A percentile compares a stretch with the other conserved stretches of the same genome.
These are phyloP conservation scores for Drosophila mayaguana DNA, from an alignment of 2,888 invertebrate genomes.

Conservation along the genomic window DNA sequence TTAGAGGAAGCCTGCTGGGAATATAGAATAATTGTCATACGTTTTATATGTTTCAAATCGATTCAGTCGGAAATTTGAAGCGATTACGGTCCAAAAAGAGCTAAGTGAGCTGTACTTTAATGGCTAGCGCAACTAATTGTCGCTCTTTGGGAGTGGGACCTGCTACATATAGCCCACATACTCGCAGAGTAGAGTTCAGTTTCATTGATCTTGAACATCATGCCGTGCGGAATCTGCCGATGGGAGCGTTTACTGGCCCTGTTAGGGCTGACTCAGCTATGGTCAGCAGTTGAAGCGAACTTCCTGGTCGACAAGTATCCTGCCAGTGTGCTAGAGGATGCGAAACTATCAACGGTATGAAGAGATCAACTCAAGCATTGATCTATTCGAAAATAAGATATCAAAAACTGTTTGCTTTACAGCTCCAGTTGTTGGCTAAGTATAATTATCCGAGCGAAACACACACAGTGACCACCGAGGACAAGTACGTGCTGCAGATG, in stretches of 20 bases:
- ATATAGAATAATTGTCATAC: no score
- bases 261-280: conserved; percentile 18
- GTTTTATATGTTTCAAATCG: no score
- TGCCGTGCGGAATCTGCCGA: conserved; percentile 29
- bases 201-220: conserved; percentile 24
- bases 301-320: conserved; percentile 51
- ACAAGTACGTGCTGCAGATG: conserved; percentile 91
- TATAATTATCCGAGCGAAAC: conserved; percentile 88
- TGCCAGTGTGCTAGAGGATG: conserved; percentile 66
- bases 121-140: conserved; percentile 58
- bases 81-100: background rate
- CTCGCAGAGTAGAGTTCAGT: conserved; percentile 2
- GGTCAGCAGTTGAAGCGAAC: conserved; percentile 10
- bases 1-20: no score
- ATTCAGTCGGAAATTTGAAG: background rate
- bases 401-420: background rate
- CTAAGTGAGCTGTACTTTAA: background rate
- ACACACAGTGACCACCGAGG: conserved; percentile 88
- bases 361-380: background rate
- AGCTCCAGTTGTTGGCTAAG: conserved; percentile 83
- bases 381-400: no score
- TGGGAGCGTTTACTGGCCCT: conserved; percentile 21
- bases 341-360: conserved; percentile 63
- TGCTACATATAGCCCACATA: background rate
- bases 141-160: conserved; percentile 13